Conservation (phyloP, 2,888 invertebrate species). For the Ashinkailepas kermadecensis region DNA sequence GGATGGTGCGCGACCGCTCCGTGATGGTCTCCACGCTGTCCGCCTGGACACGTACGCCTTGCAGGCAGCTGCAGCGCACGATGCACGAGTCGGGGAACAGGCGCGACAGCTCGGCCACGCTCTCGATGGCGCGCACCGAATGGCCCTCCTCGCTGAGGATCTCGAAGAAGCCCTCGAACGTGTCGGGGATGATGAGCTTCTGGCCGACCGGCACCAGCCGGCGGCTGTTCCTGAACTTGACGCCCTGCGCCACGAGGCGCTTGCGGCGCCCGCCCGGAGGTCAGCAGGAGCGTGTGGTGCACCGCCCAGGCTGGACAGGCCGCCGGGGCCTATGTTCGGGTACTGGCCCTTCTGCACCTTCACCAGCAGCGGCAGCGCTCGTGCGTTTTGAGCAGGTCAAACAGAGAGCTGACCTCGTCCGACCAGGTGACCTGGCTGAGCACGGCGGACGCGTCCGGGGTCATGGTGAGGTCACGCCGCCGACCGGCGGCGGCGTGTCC, state of each 20-base stretch:
- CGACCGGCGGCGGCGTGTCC: too few species aligned
- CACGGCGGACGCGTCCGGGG: neutral
- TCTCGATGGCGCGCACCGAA: constrained; percentile 81
- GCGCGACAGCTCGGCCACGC: constrained; percentile 68
- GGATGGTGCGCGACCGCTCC: constrained; percentile 54
- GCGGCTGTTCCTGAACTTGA: constrained; percentile 73
- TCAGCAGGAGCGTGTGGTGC: constrained; percentile 74
- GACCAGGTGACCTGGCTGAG: constrained; percentile 30
- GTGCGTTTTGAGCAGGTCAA: constrained; percentile 59
- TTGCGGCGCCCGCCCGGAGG: constrained; percentile 76
- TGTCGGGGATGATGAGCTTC: constrained; percentile 79
- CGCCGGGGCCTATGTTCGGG: constrained; percentile 80
- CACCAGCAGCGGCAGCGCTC: constrained; percentile 71
- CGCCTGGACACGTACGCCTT: constrained; percentile 50
- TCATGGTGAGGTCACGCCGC: too few species aligned
- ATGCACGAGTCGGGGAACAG: constrained; percentile 52
- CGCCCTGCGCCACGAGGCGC: constrained; percentile 59
- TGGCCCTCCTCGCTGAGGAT: constrained; percentile 87
- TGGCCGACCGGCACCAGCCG: constrained; percentile 71
- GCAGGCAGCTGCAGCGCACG: constrained; percentile 68
- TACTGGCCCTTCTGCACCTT: constrained; percentile 92
- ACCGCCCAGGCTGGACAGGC: constrained; percentile 75
- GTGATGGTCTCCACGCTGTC: constrained; percentile 37
- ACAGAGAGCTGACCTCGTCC: constrained; percentile 32
- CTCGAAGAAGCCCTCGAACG: constrained; percentile 87